These are phyloP conservation scores for Dinoponera quadriceps DNA, from an alignment of 1,140 invertebrate genomes.

Conservation along the genomic window DNA sequence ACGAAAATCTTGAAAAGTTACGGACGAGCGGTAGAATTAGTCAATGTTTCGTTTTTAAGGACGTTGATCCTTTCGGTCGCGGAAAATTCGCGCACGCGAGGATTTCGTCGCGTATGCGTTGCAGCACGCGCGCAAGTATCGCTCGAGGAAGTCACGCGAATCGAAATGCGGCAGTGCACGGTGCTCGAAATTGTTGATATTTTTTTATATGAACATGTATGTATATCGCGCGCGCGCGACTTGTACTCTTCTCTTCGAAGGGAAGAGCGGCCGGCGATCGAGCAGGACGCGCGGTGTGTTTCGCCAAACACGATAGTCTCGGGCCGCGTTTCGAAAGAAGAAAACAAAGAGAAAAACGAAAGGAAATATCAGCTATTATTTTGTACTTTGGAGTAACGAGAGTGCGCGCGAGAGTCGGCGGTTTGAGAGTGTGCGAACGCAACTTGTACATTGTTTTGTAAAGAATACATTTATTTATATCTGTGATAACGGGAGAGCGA, in stretches of 20 bases:
- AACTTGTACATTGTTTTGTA: slow-evolving; percentile 84
- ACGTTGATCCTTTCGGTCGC: not conserved
- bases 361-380: slow-evolving; percentile 67
- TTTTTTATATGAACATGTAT: slow-evolving; percentile 77
- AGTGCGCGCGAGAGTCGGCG: slow-evolving; percentile 29
- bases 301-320: slow-evolving; percentile 27
- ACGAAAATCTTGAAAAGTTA: slow-evolving; percentile 17
- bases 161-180: slow-evolving; percentile 62
- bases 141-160: not conserved
- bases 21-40: not conserved
- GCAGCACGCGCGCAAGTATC: too few relatives aligned
- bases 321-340: not conserved
- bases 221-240: slow-evolving; percentile 63
- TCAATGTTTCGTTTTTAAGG: slow-evolving; percentile 17
- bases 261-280: slow-evolving; percentile 3
- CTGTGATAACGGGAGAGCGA: slow-evolving; percentile 86
- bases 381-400: slow-evolving; percentile 70
- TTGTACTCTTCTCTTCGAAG: slow-evolving; percentile 30
- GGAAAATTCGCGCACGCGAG: not conserved
- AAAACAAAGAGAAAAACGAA: not conserved
- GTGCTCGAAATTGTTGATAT: slow-evolving; percentile 80
- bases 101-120: not conserved
- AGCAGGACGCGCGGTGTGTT: not conserved
- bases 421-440: slow-evolving; percentile 27
- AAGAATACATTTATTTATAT: slow-evolving; percentile 88